phyloP scores from a whole-genome alignment of 2,888 invertebrate genomes.

The Cinara cedri region DNA sequence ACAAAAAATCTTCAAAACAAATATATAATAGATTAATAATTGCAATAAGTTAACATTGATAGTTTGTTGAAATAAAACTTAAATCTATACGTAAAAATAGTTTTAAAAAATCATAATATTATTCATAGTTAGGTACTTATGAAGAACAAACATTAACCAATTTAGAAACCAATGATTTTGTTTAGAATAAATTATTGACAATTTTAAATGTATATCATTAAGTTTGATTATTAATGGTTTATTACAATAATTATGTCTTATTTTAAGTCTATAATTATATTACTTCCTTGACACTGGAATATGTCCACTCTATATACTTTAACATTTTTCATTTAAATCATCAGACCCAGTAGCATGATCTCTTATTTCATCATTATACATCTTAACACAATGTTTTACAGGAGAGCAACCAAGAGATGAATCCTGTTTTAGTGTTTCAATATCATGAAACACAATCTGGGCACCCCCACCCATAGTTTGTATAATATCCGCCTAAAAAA shows the following conservation, averaged over 20 bases:
- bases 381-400: conserved; percentile 29
- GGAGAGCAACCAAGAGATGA: conserved; percentile 67
- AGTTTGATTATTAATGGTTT: no score
- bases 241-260: background rate
- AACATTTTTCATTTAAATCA: conserved; percentile 36
- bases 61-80: no score
- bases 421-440: conserved; percentile 84
- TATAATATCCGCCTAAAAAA: conserved; percentile 80
- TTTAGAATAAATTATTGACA: background rate
- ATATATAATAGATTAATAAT: no score
- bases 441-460: conserved; percentile 92
- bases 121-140: conserved; percentile 6
- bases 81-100: conserved; percentile 5
- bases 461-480: conserved; percentile 94
- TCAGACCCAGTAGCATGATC: conserved; percentile 29
- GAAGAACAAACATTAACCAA: background rate
- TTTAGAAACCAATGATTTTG: background rate
- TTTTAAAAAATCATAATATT: no score
- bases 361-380: conserved; percentile 42
- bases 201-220: no score
- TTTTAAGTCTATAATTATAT: background rate
- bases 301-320: conserved; percentile 35
- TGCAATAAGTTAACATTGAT: no score
- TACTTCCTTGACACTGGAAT: conserved; percentile 40
- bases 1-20: no score